Conservation (phyloP, 2,113 vertebrate genomes). For the Pluvianellus socialis region DNA sequence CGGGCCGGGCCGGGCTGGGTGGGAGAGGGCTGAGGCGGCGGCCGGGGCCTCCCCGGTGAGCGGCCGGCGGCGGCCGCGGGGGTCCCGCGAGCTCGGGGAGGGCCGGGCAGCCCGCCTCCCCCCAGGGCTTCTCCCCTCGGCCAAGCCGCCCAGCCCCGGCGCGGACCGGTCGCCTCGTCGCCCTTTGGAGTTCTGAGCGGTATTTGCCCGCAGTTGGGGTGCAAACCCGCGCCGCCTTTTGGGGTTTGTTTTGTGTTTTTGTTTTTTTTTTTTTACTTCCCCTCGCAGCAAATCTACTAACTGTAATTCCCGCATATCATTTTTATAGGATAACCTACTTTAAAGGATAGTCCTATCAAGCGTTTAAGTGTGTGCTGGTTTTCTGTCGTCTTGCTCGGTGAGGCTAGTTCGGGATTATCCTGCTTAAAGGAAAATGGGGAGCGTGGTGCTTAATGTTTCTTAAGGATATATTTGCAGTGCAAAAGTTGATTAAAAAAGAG, state of each 20-base stretch:
- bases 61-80: background rate
- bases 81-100: background rate
- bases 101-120: background rate
- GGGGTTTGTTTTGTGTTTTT: background rate
- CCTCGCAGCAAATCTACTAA: background rate
- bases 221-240: background rate
- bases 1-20: background rate
- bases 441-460: background rate
- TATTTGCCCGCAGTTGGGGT: background rate
- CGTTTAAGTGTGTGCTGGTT: background rate
- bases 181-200: background rate
- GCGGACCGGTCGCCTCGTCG: accelerated
- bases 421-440: background rate
- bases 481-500: background rate
- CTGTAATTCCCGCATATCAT: background rate
- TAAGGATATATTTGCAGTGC: background rate
- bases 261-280: background rate
- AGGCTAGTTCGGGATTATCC: background rate
- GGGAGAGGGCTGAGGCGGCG: background rate
- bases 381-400: background rate
- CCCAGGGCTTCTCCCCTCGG: background rate
- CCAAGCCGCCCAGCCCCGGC: no score
- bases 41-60: background rate
- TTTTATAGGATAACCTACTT: background rate
- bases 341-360: background rate